phyloP scores from a whole-genome alignment of 2,113 vertebrate species.

The Carassius auratus region DNA sequence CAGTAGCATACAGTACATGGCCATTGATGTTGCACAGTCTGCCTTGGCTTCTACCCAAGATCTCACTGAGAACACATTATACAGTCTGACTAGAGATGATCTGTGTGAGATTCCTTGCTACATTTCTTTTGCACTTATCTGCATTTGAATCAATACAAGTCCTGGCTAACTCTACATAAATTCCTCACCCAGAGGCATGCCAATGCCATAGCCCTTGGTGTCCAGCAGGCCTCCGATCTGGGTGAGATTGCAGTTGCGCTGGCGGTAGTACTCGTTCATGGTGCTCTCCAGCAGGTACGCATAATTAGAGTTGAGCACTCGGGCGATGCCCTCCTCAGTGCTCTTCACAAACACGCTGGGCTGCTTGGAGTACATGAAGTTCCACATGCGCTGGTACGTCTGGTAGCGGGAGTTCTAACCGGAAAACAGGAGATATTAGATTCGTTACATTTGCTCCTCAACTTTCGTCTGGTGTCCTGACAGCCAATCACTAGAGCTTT shows the following conservation, averaged over 20 bases:
- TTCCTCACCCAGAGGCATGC: conserved; percentile 91
- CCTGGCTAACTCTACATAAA: neutral
- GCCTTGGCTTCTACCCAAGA: too few species aligned
- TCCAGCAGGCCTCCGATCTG: conserved; percentile 98
- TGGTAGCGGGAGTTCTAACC: conserved; percentile 97
- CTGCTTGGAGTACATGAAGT: conserved; percentile 99
- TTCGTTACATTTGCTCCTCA: conserved; percentile 5
- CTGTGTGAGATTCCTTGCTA: neutral
- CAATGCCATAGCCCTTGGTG: conserved; percentile 99
- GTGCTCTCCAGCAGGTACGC: conserved; percentile 98
- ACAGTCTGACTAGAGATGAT: too few species aligned
- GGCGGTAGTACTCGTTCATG: conserved; percentile 98
- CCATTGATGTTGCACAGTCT: neutral
- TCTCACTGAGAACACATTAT: too few species aligned
- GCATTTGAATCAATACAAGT: neutral
- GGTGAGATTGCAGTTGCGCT: conserved; percentile 98
- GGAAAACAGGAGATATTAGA: neutral
- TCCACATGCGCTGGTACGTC: conserved; percentile 99
- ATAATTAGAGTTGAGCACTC: conserved; percentile 97
- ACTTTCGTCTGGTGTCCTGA: neutral
- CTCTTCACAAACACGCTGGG: conserved; percentile 98
- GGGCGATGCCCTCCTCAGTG: conserved; percentile 95
- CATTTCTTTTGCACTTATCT: neutral
- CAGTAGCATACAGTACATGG: neutral
- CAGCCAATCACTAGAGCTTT: conserved; percentile 31